phyloP scores from a whole-genome alignment of 2,797 vertebrate species.

The Oryzias dopingdopingensis region DNA sequence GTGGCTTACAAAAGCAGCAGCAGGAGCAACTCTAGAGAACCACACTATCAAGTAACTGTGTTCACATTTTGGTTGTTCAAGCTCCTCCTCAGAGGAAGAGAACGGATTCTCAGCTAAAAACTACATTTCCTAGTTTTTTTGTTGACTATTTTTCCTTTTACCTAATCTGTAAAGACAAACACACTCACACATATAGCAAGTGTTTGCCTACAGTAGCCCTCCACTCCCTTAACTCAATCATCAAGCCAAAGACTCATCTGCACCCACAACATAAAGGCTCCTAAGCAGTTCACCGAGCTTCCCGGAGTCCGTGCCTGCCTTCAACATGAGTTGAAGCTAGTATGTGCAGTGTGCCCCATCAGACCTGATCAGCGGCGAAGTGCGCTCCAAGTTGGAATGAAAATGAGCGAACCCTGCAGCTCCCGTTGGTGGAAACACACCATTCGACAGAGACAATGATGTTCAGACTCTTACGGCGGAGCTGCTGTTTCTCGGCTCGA shows the following conservation, averaged over 20 bases:
- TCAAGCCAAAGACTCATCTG: conserved; percentile 91
- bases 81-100: conserved; percentile 37
- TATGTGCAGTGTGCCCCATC: conserved; percentile 1
- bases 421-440: conserved; percentile 36
- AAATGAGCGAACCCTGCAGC: conserved; percentile 39
- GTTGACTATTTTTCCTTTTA: conserved; percentile 31
- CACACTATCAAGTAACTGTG: conserved; percentile 34
- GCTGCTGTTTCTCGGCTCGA: conserved; percentile 25
- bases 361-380: conserved; percentile 15
- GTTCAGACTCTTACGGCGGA: conserved; percentile 30
- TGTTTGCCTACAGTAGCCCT: conserved; percentile 44
- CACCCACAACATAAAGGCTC: conserved; percentile 39
- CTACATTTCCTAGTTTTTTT: conserved; percentile 24
- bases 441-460: conserved; percentile 36
- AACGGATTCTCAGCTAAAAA: conserved; percentile 30
- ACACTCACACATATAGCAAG: conserved; percentile 27
- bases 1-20: conserved; percentile 1
- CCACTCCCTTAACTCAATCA: conserved; percentile 81
- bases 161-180: conserved; percentile 33
- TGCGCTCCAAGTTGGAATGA: conserved; percentile 21
- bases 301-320: conserved; percentile 72
- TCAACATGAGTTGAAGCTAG: conserved; percentile 35
- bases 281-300: conserved; percentile 61
- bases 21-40: conserved; percentile 31
- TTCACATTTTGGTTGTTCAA: conserved; percentile 39